These are phyloP conservation scores for Thera obeliscata DNA, from an alignment of 2,888 invertebrate genomes.

Conservation along the genomic window DNA sequence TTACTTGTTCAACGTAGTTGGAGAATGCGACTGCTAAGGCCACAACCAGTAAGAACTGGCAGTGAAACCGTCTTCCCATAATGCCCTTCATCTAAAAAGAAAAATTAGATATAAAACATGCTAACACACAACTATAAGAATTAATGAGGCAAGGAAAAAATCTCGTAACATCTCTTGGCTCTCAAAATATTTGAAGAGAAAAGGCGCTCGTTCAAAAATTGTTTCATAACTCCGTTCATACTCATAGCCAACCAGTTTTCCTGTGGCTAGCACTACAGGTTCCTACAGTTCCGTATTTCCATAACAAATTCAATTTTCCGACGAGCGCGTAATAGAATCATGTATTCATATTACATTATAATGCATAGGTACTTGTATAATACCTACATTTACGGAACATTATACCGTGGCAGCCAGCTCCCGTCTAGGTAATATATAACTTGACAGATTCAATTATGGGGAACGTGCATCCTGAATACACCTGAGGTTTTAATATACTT, in stretches of 20 bases:
- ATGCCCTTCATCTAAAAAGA: conserved; percentile 62
- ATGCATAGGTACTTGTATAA: not conserved
- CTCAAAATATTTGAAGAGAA: not conserved
- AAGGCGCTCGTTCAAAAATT: too few species aligned
- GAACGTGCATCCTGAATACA: conserved; percentile 43
- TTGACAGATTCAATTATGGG: conserved; percentile 70
- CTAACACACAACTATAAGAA: not conserved
- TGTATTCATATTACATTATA: conserved; percentile 32
- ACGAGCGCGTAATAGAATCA: conserved; percentile 29
- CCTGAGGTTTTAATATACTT: conserved; percentile 43
- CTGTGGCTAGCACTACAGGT: not conserved
- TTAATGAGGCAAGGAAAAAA: not conserved
- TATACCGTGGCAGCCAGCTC: conserved; percentile 11
- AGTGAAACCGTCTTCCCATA: conserved; percentile 58
- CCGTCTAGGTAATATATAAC: conserved; percentile 53
- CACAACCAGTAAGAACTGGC: conserved; percentile 59
- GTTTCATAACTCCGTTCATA: not conserved
- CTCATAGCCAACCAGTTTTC: not conserved
- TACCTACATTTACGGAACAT: conserved; percentile 12
- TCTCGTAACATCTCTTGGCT: not conserved
- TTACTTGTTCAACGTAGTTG: conserved; percentile 70
- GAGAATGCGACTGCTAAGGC: conserved; percentile 62
- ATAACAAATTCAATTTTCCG: conserved; percentile 22
- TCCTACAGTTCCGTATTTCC: conserved; percentile 4
- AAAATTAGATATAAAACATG: not conserved